phyloP scores from a whole-genome alignment of 2,797 vertebrate genomes.

The Coracias cyanogaster region DNA sequence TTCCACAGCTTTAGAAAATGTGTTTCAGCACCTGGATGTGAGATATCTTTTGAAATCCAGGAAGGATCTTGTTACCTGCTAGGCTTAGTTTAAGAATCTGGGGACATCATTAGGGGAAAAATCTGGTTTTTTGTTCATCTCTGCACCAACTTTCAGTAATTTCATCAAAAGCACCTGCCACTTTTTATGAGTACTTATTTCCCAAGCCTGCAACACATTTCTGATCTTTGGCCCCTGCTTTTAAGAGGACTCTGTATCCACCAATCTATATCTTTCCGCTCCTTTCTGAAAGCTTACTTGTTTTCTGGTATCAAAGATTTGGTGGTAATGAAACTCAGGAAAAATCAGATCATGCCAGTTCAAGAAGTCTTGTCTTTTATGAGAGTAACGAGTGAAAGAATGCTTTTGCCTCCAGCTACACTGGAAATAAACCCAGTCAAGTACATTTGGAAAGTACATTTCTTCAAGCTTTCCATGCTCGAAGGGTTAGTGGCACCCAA shows the following conservation, averaged over 20 bases:
- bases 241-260: neutral
- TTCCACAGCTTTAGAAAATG: constrained; percentile 54
- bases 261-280: neutral
- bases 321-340: neutral
- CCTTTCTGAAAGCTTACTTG: neutral
- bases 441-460: neutral
- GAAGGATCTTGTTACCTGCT: constrained; percentile 49
- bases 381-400: neutral
- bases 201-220: constrained; percentile 3
- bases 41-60: constrained; percentile 68
- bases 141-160: constrained; percentile 36
- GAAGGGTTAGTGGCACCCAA: neutral
- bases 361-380: neutral
- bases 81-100: constrained; percentile 74
- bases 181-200: constrained; percentile 21
- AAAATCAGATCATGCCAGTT: constrained; percentile 15
- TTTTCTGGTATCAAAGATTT: constrained; percentile 9
- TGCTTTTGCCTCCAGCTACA: neutral
- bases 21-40: constrained; percentile 72
- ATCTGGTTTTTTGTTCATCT: constrained; percentile 29
- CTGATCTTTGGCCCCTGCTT: constrained; percentile 3
- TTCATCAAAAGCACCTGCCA: constrained; percentile 18
- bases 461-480: neutral
- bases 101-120: constrained; percentile 63
- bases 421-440: neutral